Conservation (phyloP, 2,797 vertebrate genomes). For the Paguma larvata region DNA sequence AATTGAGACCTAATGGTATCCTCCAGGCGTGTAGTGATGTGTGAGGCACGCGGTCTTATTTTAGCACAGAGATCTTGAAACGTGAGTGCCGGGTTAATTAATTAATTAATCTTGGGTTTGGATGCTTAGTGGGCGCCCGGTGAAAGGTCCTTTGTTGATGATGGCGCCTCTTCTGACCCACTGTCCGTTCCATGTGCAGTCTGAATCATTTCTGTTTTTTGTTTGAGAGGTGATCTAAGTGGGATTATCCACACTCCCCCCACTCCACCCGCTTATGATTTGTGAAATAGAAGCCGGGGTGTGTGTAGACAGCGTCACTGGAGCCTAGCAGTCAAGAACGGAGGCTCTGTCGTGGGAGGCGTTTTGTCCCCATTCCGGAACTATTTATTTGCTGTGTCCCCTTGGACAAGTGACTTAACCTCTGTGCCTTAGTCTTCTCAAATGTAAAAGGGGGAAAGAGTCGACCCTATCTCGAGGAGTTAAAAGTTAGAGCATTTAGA, state of each 20-base stretch:
- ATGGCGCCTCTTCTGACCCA: neutral
- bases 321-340: neutral
- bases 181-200: neutral
- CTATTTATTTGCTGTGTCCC: neutral
- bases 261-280: neutral
- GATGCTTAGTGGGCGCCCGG: neutral
- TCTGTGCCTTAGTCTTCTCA: neutral
- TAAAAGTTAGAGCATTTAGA: neutral
- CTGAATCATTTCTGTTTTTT: neutral
- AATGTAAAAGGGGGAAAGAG: neutral
- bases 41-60: neutral
- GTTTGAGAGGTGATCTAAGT: neutral
- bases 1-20: neutral
- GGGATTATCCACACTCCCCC: neutral
- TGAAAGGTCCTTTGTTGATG: neutral
- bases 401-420: neutral
- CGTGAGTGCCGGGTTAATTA: neutral
- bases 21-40: neutral
- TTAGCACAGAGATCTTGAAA: neutral
- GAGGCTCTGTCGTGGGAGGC: neutral
- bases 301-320: rapidly evolving
- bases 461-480: neutral
- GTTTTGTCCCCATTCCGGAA: neutral
- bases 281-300: neutral
- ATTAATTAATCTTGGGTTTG: neutral